Base-by-base conservation (phyloP, 1,140 invertebrate species). In the Rhagoletis zephyria region DNA sequence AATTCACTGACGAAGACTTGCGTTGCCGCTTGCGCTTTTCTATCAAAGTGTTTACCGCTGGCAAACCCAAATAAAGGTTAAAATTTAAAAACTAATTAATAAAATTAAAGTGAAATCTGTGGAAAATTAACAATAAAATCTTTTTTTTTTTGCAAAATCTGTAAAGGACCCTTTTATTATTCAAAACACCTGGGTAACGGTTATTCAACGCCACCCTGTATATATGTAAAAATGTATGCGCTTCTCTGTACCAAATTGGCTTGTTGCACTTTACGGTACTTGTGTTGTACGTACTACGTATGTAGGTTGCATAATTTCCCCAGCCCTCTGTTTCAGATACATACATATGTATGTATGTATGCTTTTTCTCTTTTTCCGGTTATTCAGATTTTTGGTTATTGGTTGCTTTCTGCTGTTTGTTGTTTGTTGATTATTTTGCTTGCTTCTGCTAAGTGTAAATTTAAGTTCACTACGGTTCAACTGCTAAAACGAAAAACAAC, bases 331-430 rank as follows among this genome's bases (percentile, higher is more conserved):
- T 42, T 74, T 16, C 14, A 74, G 40, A 74, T 5, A 56, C 10
- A 10, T 56, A 30, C 30, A 30, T 30, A 30, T 30, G 30, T 30
- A 30, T 1, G 1, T 30, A 30, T 30, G 30, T 30, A 30, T 56
- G 67, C 45, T 74, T 74, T 74, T 74, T 12, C 67, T 56, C 14
- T 42, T 45, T 67, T 74, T 74, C 67, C 67, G 42, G 67, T 74
- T 74, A 74, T 74, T 45, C 67, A 16, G 67, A 74, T 74, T 74
- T 42, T 56, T 56, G 51, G 51, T 56, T 56, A 10, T 56, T 56
- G 51, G 51, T 56, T 56, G 30, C 30, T 30, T 30, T 30, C 30
- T 30, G 30, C 30, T 10, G 14, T 42, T 9, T 7, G 42, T 16
- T 74, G 67, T 48, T 74, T 14, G 16, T 74, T 30, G 30, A 30